Evolutionary conservation across 2,113 vertebrate genomes (phyloP), one percentile per base, ranked within the genome.

Genomic region (Xenopus tropicalis): DNA sequence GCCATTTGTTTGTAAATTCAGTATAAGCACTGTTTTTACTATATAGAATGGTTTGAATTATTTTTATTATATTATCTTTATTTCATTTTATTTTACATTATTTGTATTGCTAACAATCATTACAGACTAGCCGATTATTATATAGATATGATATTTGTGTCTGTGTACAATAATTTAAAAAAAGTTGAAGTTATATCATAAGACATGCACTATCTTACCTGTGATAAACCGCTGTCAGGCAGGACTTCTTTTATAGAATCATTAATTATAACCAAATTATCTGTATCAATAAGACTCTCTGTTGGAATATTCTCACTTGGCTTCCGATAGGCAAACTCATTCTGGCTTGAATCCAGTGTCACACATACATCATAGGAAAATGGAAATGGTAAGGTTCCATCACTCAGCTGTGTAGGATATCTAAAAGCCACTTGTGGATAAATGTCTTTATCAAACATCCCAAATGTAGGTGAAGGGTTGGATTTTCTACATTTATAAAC

Each of bases 211-310:
- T 29, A 56, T 56, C 57, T 23, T 22, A 59, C 9, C 57, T 59
- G 57, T 59, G 57, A 59, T 9, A 59, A 14, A 59, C 57, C 22
- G 57, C 22, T 59, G 5, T 59, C 21, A 59, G 57, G 21, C 21
- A 22, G 7, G 21, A 7, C 14, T 14, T 21, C 57, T 59, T 59
- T 59, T 21, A 59, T 19, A 9, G 21, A 20, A 7, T 46, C 8
- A 25, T 19, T 23, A 21, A 3, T 22, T 48, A 11, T 14, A 42
- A 21, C 16, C 9, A 37, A n/a, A 19, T 66, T 54, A 1, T 66
- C 71, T 5, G 63, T 74, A 44, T 74, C 71, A 66, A 74, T 74
- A 17, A 74, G 63, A 74, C 59, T 59, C 29, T 46, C 46, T 42
- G 43, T 48, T 21, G 64, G 64, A 48, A 66, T 43, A 46, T 66